Evolutionary conservation across 2,888 invertebrate genomes (phyloP), one percentile per base, ranked within the genome.

Genomic region (Saturnia pavonia): DNA sequence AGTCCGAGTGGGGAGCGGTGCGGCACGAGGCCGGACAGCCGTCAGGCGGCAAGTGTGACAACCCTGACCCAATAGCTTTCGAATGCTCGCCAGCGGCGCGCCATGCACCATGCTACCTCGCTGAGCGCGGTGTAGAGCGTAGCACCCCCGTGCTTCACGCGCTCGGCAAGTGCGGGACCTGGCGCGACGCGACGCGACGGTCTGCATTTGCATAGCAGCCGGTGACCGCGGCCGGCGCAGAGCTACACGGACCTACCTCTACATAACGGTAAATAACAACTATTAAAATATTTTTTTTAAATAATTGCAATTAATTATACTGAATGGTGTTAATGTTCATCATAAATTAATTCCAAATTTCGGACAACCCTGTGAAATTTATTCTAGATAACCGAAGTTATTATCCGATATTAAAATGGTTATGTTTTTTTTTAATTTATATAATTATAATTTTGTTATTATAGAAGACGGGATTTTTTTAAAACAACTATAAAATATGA

Each of bases 1-100:
- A 60, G 25, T 14, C 14, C 57, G 57, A 60, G 57, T 25, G 54
- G 54, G 22, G n/a, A n/a, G n/a, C n/a, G n/a, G n/a, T n/a, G n/a
- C n/a, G n/a, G n/a, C n/a, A n/a, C n/a, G n/a, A n/a, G n/a, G 43
- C 43, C 43, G 43, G 14, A 43, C 43, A 43, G 8, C 6, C 43
- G 43, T 43, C 9, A 60, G 69, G 48, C 48, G 48, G 57, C 42
- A 54, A 70, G 75, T 43, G 70, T 19, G 68, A 16, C 60, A 67
- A 70, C 83, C 85, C 76, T 82, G 85, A 77, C 78, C 80, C 69
- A 74, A 74, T 77, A 76, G 75, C 71, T 69, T 82, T 81, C 81
- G 57, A 82, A 81, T 82, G 78, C 57, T 60, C 27, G 57, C 27
- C 57, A 25, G 57, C 57, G 57, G 14, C 27, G 57, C 27, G 57